These are phyloP conservation scores for Tenebrio molitor DNA, from an alignment of 1,140 invertebrate genomes.

Conservation along the genomic window DNA sequence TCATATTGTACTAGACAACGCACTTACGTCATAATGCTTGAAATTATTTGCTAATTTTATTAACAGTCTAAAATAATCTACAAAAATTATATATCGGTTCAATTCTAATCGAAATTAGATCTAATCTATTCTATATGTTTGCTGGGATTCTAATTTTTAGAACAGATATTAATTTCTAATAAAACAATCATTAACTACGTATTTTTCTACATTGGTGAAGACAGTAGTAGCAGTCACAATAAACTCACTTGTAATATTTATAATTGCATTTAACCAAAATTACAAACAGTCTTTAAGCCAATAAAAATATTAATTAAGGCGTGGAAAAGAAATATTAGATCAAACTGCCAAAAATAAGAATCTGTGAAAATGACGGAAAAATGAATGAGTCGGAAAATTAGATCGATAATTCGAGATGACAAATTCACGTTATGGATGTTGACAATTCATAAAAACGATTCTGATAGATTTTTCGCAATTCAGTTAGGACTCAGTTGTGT, in stretches of 20 bases:
- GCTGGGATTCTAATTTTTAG: constrained; percentile 21
- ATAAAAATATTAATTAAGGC: constrained; percentile 43
- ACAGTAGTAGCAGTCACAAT: constrained; percentile 55
- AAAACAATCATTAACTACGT: constrained; percentile 13
- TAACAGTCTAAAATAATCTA: constrained; percentile 42
- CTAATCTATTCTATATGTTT: constrained; percentile 47
- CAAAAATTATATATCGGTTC: constrained; percentile 18
- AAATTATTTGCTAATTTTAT: constrained; percentile 36
- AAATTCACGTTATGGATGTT: too few relatives aligned
- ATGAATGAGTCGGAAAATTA: neutral
- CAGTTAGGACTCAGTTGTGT: too few relatives aligned
- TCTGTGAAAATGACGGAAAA: neutral
- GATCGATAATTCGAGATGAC: too few relatives aligned
- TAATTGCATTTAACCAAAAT: constrained; percentile 48
- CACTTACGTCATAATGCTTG: constrained; percentile 43
- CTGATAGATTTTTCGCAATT: too few relatives aligned
- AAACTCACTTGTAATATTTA: constrained; percentile 59
- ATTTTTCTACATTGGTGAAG: constrained; percentile 36
- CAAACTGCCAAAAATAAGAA: neutral
- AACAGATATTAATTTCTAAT: constrained; percentile 26
- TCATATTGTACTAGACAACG: constrained; percentile 39
- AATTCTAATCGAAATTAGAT: constrained; percentile 43
- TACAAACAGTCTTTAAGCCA: constrained; percentile 49
- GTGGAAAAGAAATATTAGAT: constrained; percentile 17
- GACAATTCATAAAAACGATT: too few relatives aligned